A percentile compares a stretch with the other conserved stretches of the same genome.
Conservation (phyloP, 2,113 vertebrate genomes). For the Myanophis thanlyinensis region DNA sequence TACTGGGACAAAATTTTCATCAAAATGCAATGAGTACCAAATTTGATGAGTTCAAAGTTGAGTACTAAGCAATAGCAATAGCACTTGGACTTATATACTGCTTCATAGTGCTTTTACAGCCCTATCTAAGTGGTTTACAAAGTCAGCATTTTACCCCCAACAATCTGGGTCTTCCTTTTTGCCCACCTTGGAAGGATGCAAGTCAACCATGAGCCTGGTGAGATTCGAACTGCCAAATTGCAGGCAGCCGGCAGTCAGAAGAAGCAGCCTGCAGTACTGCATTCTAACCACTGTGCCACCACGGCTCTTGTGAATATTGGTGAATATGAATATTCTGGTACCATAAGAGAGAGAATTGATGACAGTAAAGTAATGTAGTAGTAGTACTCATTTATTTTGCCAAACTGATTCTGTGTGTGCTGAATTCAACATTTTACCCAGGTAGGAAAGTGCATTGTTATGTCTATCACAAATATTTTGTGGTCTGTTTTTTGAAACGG, state of each 20-base stretch:
- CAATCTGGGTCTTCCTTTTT: too few species aligned
- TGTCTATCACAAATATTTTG: not conserved
- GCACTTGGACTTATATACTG: too few species aligned
- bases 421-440: not conserved
- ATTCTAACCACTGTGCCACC: too few species aligned
- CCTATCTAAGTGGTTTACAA: too few species aligned
- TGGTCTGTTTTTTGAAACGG: not conserved
- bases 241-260: too few species aligned
- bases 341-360: not conserved
- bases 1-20: not conserved
- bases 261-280: too few species aligned
- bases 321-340: not conserved
- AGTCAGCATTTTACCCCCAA: too few species aligned
- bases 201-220: too few species aligned
- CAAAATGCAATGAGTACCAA: not conserved
- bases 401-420: not conserved
- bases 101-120: too few species aligned
- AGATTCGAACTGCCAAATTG: too few species aligned
- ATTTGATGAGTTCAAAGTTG: not conserved
- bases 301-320: too few species aligned
- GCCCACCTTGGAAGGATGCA: too few species aligned
- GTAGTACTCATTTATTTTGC: not conserved
- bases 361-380: not conserved
- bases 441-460: not conserved
- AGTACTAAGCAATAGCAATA: not conserved